Evolutionary conservation across 2,113 vertebrate species (phyloP), one percentile per base, ranked within the genome.

Genomic region (Coreoperca whiteheadi): DNA sequence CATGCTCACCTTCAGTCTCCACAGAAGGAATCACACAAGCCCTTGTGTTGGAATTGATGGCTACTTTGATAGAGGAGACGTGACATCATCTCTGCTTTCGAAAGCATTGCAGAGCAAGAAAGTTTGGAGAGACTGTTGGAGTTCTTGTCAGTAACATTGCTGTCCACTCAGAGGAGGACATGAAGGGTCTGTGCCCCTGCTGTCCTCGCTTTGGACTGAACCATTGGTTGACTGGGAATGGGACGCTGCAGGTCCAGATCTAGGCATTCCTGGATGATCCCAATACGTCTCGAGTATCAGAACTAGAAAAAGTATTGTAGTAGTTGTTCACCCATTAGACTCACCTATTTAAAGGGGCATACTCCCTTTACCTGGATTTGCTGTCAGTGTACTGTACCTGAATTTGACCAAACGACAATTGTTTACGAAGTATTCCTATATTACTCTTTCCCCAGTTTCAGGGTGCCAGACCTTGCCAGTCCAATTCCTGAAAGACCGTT

Each of bases 31-130:
- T 79, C 87, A 63, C 76, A 88, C 73, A 67, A 89, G 87, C 89
- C 88, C 84, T 92, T 86, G 69, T 23, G 67, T 73, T 87, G 80
- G 84, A 50, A 64, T 25, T 23, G 53, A 88, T 75, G 79, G 83
- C 82, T 80, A 37, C 82, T 64, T 72, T 60, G 51, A 60, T 32
- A 30, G 8, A 43, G 67, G 54, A 66, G 74, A 64, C 4, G 9
- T 71, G 85, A 87, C 84, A 77, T 86, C 80, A 10, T 39, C 25
- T 66, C 66, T 77, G 68, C 61, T 46, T 54, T 54, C 21, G 20
- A 65, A 69, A 39, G 41, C 30, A 23, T 9, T 2, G 25, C 64
- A 69, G 67, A 75, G 8, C 51, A 41, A 51, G 37, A 79, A 15
- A 8, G 18, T 32, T 51, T 20, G 32, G 1, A 53, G 12, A 54